These are phyloP conservation scores for Lasioglossum malachurum DNA, from an alignment of 2,888 invertebrate genomes.

Conservation along the genomic window DNA sequence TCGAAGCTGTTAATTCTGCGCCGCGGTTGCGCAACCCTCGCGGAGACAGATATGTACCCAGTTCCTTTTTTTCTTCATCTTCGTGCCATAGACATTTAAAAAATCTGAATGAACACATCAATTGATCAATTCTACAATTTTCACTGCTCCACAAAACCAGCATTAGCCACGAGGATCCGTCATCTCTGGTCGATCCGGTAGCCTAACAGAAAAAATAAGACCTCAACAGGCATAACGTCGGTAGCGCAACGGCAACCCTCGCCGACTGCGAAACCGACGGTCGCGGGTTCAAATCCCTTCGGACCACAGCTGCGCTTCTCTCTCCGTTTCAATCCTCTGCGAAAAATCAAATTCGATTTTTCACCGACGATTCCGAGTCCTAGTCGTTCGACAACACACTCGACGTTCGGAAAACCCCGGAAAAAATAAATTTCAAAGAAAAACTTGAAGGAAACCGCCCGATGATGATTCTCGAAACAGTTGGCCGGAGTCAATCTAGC, in stretches of 20 bases:
- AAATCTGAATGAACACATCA: too few relatives aligned
- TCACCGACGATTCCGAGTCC: background rate
- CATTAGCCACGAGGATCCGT: background rate
- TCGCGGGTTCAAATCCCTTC: constrained; percentile 61
- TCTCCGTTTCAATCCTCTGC: background rate
- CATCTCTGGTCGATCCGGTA: too few relatives aligned
- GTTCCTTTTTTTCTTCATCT: background rate
- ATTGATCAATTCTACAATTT: background rate
- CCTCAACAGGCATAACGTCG: constrained; percentile 38
- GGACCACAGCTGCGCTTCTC: too few relatives aligned
- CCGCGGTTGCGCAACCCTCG: constrained; percentile 32
- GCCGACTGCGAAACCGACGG: constrained; percentile 60
- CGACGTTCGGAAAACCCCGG: background rate
- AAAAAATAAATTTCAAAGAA: too few relatives aligned
- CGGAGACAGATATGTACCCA: constrained; percentile 14
- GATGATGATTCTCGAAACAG: constrained; percentile 57
- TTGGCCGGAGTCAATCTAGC: constrained; percentile 73
- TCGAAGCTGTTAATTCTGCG: constrained; percentile 74
- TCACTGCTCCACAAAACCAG: background rate
- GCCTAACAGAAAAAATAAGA: background rate
- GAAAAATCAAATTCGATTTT: constrained; percentile 17
- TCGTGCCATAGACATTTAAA: too few relatives aligned
- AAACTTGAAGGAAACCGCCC: constrained; percentile 23
- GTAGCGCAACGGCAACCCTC: constrained; percentile 58
- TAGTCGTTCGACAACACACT: background rate